Evolutionary conservation across 2,888 invertebrate genomes (phyloP), one percentile per base, ranked within the genome.

Genomic region (Drosophila diplacantha): DNA sequence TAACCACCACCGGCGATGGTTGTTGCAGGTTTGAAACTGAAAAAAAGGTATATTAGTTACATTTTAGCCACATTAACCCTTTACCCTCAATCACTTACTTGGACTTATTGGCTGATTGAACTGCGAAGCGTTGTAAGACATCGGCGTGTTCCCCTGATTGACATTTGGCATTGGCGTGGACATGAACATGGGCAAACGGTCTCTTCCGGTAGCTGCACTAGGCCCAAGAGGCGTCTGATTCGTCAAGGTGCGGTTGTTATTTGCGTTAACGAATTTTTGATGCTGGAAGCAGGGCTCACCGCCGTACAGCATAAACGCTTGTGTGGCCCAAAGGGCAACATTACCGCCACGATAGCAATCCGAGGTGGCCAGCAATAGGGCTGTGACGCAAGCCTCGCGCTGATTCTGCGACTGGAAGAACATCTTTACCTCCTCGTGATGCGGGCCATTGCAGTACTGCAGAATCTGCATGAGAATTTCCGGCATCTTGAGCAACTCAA

Each of bases 301-400:
- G 24, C 98, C 98, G 85, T 96, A 97, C 69, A 96, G 89, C 88
- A 97, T 95, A 89, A 97, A 96, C 0, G 97, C 96, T 75, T 96
- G 92, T 0, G 96, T 93, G 0, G 98, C 97, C 93, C 95, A 94
- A 83, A 96, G 94, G 49, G 93, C 92, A 3, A 95, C 90, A 66
- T 95, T 93, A 12, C 90, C 90, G 76, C 93, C 93, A 3, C 84
- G 78, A 68, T 85, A 79, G 11, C 85, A 84, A 26, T 90, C 91
- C 54, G 94, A 92, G 62, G 96, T 96, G 0, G 97, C 96, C 61
- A 98, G 88, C 74, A 95, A 92, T 43, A 98, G 89, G 55, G 95
- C 94, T 38, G 95, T 96, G 1, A 95, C 95, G 87, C 96, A 97
- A 0, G 96, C 97, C 88, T 98, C 96, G 54, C 95, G 93, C 60